Conservation (phyloP, 2,888 invertebrate genomes). For the Biston betularia region DNA sequence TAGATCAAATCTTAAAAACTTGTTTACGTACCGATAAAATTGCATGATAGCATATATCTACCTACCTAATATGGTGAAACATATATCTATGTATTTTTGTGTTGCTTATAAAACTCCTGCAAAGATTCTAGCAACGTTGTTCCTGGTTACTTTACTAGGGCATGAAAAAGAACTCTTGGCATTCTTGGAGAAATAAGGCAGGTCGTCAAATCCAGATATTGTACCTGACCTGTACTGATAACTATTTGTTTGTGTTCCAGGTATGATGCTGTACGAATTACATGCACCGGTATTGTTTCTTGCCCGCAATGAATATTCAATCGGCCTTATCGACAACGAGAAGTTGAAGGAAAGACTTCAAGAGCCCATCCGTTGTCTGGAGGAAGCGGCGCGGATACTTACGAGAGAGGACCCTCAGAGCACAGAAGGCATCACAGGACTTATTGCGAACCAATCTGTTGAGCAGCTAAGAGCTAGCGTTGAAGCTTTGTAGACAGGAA, state of each 20-base stretch:
- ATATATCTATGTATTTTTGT: too few relatives aligned
- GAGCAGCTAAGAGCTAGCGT: constrained; percentile 74
- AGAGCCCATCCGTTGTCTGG: constrained; percentile 88
- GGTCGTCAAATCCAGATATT: background rate
- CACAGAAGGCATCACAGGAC: constrained; percentile 88
- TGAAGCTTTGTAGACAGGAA: constrained; percentile 60
- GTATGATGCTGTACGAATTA: constrained; percentile 92
- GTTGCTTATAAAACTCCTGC: too few relatives aligned
- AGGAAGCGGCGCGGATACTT: constrained; percentile 88
- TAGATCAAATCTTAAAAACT: too few relatives aligned
- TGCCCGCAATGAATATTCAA: constrained; percentile 88
- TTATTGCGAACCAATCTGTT: constrained; percentile 84
- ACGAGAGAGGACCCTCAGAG: constrained; percentile 88
- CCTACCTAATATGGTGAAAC: too few relatives aligned
- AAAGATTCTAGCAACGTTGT: too few relatives aligned
- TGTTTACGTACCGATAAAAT: too few relatives aligned
- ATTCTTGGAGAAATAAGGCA: too few relatives aligned
- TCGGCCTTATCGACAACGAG: constrained; percentile 85
- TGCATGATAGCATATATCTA: too few relatives aligned
- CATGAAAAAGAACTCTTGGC: too few relatives aligned
- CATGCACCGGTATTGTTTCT: constrained; percentile 91
- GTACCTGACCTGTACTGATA: background rate
- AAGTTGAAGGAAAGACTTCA: constrained; percentile 87
- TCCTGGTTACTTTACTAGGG: too few relatives aligned
- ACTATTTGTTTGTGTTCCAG: constrained; percentile 64